A percentile compares a stretch with the other conserved stretches of the same genome.
These are phyloP conservation scores for Prenolepis imparis DNA, from an alignment of 2,888 invertebrate genomes.

Conservation along the genomic window DNA sequence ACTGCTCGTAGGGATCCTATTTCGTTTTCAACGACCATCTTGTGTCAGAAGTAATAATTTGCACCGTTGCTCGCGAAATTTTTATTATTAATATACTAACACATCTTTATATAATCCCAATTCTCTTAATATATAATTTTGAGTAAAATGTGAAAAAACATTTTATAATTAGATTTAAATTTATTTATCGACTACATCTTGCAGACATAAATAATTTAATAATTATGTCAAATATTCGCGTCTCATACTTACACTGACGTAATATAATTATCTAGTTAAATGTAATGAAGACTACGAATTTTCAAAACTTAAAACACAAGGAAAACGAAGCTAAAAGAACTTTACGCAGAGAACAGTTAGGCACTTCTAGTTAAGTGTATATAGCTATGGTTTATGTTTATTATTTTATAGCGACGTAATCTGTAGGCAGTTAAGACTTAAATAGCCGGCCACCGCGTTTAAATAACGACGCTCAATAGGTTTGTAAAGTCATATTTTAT, in stretches of 20 bases:
- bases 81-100: slow-evolving; percentile 6
- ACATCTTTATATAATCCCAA: background rate
- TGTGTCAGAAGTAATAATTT: slow-evolving; percentile 19
- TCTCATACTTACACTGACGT: background rate
- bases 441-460: slow-evolving; percentile 81
- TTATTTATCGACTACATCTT: background rate
- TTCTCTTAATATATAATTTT: background rate
- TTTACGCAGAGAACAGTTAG: background rate
- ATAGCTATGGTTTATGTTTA: slow-evolving; percentile 82
- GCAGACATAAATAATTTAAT: background rate
- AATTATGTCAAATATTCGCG: background rate
- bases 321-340: background rate
- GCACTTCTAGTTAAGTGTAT: slow-evolving; percentile 42
- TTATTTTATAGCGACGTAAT: slow-evolving; percentile 84
- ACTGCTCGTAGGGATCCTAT: slow-evolving; percentile 57
- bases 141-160: background rate
- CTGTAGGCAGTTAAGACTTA: slow-evolving; percentile 79
- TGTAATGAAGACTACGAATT: background rate
- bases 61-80: background rate
- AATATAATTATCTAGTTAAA: background rate
- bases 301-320: background rate
- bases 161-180: slow-evolving; percentile 11
- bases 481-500: slow-evolving; percentile 83
- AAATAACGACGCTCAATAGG: slow-evolving; percentile 79
- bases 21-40: slow-evolving; percentile 43